phyloP scores from a whole-genome alignment of 2,888 invertebrate genomes.

The Sminthurides aquaticus region DNA sequence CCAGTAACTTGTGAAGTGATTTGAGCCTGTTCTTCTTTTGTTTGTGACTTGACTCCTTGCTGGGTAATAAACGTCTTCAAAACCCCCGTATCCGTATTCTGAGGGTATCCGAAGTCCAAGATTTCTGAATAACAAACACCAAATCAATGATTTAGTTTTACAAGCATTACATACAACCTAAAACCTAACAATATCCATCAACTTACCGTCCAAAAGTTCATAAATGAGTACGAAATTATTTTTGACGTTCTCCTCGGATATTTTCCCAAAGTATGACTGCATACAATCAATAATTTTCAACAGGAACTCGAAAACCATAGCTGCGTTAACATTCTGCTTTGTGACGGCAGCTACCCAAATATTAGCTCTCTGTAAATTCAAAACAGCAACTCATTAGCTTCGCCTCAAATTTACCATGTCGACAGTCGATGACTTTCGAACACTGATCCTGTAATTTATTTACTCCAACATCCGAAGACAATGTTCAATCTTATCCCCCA shows the following conservation, averaged over 20 bases:
- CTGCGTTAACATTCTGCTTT: conserved; percentile 99
- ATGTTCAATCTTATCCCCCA: background rate
- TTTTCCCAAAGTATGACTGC: conserved; percentile 99
- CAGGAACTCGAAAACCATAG: conserved; percentile 99
- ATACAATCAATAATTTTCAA: conserved; percentile 96
- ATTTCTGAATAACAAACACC: too few species aligned
- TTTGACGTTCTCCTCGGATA: conserved; percentile 99
- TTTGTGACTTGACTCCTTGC: conserved; percentile 96
- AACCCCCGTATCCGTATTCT: conserved; percentile 98
- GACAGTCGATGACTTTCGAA: too few species aligned
- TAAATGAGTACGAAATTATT: conserved; percentile 99
- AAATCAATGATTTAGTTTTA: background rate
- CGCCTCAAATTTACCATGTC: too few species aligned
- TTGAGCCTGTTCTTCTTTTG: conserved; percentile 98
- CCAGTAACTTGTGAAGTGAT: conserved; percentile 98
- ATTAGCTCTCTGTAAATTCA: conserved; percentile 70
- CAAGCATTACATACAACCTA: too few species aligned
- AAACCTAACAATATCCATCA: conserved; percentile 5
- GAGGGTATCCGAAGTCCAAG: conserved; percentile 98
- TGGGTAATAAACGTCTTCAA: conserved; percentile 99
- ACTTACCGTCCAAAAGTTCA: conserved; percentile 88
- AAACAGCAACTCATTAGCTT: background rate
- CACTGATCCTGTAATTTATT: too few species aligned
- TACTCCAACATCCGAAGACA: background rate
- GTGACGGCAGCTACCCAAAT: conserved; percentile 99